Evolutionary conservation across 1,140 invertebrate species (phyloP).

Genomic region (Mizuhopecten yessoensis): DNA sequence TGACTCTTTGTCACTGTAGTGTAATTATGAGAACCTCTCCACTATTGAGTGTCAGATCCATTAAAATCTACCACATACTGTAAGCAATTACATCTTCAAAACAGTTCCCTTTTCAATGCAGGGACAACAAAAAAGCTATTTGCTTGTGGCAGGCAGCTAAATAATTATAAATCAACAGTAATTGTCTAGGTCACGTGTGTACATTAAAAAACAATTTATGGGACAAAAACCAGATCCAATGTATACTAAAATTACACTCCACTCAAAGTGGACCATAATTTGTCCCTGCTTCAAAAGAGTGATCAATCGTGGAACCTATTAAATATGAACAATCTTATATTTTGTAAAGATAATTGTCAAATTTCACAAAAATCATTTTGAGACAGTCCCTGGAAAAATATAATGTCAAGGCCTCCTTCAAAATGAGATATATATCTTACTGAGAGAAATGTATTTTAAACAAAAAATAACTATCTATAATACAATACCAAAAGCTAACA

Average conservation of each 20-base stretch:
- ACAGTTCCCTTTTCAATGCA: neutral
- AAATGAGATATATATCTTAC: slow-evolving; percentile 1
- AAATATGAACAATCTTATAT: neutral
- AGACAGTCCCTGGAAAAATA: neutral
- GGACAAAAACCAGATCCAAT: too few species aligned
- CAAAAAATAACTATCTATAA: neutral
- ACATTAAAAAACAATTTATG: slow-evolving; percentile 16
- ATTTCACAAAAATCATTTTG: neutral
- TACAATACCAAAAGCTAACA: neutral
- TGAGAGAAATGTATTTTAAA: neutral
- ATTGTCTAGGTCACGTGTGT: neutral
- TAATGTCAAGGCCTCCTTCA: neutral
- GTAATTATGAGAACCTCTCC: neutral
- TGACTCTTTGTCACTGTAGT: neutral
- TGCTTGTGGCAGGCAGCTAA: neutral
- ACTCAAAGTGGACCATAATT: slow-evolving; percentile 1
- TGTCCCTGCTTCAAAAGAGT: neutral
- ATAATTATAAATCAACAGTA: slow-evolving; percentile 13
- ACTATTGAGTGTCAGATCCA: neutral
- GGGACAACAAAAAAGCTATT: neutral
- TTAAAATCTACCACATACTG: slow-evolving; percentile 18
- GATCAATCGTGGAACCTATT: neutral
- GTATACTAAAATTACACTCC: neutral
- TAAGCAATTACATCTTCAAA: neutral
- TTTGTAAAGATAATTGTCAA: neutral